A percentile compares a stretch with the other conserved stretches of the same genome.
These are phyloP conservation scores for Alouatta palliata DNA, from an alignment of 2,113 vertebrate genomes.

Conservation along the genomic window DNA sequence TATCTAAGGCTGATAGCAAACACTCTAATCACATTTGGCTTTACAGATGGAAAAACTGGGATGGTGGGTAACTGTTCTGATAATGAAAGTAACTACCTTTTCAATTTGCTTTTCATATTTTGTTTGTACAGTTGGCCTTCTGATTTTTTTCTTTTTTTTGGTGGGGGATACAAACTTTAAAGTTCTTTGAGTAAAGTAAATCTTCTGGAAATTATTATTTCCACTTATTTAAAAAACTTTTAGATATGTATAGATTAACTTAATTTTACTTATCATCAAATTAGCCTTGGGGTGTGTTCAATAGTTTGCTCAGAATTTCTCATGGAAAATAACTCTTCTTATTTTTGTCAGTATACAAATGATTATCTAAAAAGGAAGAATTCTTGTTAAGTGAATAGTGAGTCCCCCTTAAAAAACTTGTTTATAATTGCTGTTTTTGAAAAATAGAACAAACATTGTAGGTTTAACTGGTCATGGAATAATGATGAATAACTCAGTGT, in stretches of 20 bases:
- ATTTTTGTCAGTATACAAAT: constrained; percentile 58
- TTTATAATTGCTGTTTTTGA: constrained; percentile 42
- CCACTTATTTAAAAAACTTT: background rate
- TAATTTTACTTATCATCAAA: constrained; percentile 58
- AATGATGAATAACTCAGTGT: background rate
- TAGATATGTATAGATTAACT: constrained; percentile 35
- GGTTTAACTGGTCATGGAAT: constrained; percentile 43
- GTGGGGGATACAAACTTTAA: background rate
- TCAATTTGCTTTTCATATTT: constrained; percentile 5
- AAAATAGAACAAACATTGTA: constrained; percentile 73
- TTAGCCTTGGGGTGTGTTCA: background rate
- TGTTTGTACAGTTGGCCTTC: background rate
- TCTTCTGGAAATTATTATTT: constrained; percentile 34
- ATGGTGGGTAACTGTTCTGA: background rate
- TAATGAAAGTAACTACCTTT: background rate
- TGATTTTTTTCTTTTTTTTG: background rate
- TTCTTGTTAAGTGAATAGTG: background rate
- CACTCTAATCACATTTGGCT: background rate
- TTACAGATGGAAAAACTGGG: constrained; percentile 1
- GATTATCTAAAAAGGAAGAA: constrained; percentile 62
- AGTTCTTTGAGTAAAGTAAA: constrained; percentile 18
- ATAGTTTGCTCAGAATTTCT: background rate
- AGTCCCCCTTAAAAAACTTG: constrained; percentile 43
- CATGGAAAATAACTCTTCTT: background rate
- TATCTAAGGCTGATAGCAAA: constrained; percentile 13